Evolutionary conservation across 2,797 vertebrate genomes (phyloP).

Genomic region (Bradypus variegatus): DNA sequence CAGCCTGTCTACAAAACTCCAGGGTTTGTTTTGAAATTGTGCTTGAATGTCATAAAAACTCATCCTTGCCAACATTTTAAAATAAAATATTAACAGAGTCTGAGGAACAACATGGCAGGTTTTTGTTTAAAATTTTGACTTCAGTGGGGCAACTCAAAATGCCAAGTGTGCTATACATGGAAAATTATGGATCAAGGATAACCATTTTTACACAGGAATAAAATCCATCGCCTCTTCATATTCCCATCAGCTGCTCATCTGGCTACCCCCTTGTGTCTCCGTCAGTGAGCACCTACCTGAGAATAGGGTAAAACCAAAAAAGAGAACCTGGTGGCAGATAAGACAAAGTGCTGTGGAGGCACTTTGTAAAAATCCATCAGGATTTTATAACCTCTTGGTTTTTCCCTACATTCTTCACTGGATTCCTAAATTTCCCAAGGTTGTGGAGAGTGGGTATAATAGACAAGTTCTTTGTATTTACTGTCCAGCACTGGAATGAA

Average conservation of each 20-base stretch:
- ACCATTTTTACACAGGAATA: neutral
- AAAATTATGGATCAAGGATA: neutral
- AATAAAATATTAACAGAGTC: constrained; percentile 27
- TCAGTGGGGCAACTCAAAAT: neutral
- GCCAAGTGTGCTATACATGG: neutral
- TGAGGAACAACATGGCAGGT: neutral
- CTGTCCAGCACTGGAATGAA: neutral
- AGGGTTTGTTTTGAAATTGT: constrained; percentile 14
- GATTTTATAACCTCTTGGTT: neutral
- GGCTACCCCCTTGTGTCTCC: neutral
- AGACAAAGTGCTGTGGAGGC: neutral
- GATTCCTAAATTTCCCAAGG: neutral
- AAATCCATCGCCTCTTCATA: neutral
- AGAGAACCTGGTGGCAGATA: neutral
- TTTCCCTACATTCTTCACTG: neutral
- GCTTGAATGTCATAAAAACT: neutral
- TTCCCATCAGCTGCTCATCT: neutral
- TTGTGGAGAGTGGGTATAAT: neutral
- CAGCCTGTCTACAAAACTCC: neutral
- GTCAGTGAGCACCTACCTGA: neutral
- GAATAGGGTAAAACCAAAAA: neutral
- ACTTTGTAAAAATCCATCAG: accelerated
- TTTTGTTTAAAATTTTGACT: constrained; percentile 41
- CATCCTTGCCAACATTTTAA: neutral
- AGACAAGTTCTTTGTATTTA: neutral